phyloP scores from a whole-genome alignment of 2,797 vertebrate species.

The Sarcoramphus papa region DNA sequence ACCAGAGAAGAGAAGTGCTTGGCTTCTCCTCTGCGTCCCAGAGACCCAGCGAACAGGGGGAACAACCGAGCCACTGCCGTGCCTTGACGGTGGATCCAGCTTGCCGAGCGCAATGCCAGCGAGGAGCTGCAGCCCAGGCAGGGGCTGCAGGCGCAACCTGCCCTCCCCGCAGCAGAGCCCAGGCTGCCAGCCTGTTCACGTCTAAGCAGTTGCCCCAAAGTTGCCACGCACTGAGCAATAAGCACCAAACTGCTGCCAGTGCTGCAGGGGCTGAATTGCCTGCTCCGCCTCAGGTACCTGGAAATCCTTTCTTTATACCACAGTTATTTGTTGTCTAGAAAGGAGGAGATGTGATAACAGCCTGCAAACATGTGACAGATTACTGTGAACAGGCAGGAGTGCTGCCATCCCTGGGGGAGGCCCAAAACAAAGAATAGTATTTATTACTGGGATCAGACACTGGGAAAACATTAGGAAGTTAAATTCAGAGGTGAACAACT shows the following conservation, averaged over 20 bases:
- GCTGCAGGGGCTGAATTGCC: background rate
- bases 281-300: background rate
- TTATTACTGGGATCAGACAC: background rate
- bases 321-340: background rate
- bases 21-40: background rate
- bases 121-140: background rate
- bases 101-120: too few species aligned
- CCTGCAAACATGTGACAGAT: background rate
- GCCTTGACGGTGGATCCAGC: background rate
- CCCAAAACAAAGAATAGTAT: too few species aligned
- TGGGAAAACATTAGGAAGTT: background rate
- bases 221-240: accelerated
- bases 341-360: background rate
- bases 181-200: accelerated
- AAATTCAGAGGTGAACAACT: background rate
- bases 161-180: background rate
- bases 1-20: background rate
- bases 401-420: background rate
- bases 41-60: background rate
- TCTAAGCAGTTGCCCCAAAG: background rate
- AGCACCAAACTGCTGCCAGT: background rate
- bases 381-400: background rate
- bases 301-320: too few species aligned
- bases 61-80: too few species aligned
- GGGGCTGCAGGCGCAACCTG: background rate